phyloP scores from a whole-genome alignment of 2,113 vertebrate genomes.

The Notechis scutatus region DNA sequence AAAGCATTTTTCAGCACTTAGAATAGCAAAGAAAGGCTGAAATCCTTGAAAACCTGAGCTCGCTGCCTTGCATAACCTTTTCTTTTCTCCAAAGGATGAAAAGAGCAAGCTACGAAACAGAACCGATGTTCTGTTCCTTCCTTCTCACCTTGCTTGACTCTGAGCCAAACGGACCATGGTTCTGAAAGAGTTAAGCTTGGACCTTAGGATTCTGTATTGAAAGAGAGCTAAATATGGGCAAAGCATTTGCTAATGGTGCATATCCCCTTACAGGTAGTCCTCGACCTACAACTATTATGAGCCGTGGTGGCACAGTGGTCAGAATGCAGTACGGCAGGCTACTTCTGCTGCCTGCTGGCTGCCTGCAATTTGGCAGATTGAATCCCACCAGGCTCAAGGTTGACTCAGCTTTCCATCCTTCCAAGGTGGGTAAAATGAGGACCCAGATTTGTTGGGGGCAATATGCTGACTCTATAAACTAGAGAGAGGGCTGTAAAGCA shows the following conservation, averaged over 20 bases:
- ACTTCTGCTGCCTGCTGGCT: too few species aligned
- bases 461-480: too few species aligned
- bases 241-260: not conserved
- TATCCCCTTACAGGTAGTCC: too few species aligned
- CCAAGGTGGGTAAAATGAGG: too few species aligned
- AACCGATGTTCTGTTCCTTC: not conserved
- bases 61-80: too few species aligned
- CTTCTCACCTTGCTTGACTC: not conserved
- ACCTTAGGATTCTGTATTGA: not conserved
- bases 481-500: too few species aligned
- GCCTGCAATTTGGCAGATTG: too few species aligned
- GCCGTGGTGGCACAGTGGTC: too few species aligned
- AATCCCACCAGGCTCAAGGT: too few species aligned
- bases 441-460: too few species aligned
- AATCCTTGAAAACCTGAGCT: not conserved
- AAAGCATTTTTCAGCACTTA: not conserved
- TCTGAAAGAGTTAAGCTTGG: not conserved
- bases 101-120: not conserved
- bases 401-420: too few species aligned
- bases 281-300: not conserved
- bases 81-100: not conserved
- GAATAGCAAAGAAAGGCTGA: not conserved
- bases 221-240: not conserved
- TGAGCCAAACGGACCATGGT: not conserved
- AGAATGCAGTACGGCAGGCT: too few species aligned